A percentile compares a stretch with the other conserved stretches of the same genome.
These are phyloP conservation scores for Electrona antarctica DNA, from an alignment of 2,113 vertebrate species.

Conservation along the genomic window DNA sequence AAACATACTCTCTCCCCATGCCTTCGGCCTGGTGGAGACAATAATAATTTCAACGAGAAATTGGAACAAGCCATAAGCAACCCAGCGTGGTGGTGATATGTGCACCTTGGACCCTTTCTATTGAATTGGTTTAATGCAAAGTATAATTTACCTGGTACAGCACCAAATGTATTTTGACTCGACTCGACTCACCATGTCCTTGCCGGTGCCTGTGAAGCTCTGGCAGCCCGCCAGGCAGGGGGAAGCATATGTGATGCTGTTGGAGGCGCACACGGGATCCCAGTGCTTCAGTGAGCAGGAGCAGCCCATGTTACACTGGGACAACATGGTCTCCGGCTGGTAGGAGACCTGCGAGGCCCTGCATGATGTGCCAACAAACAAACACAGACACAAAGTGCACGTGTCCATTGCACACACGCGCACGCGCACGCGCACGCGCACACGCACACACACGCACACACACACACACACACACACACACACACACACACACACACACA, in stretches of 20 bases:
- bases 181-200: constrained; percentile 72
- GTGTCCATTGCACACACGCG: neutral
- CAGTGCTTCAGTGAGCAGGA: constrained; percentile 86
- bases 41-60: too few species aligned
- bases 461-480: neutral
- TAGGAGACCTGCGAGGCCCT: constrained; percentile 75
- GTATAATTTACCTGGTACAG: too few species aligned
- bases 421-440: neutral
- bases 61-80: too few species aligned
- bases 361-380: neutral
- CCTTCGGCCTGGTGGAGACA: too few species aligned
- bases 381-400: constrained; percentile 4
- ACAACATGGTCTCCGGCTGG: constrained; percentile 77
- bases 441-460: neutral
- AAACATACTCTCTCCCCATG: too few species aligned
- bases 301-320: constrained; percentile 88
- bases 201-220: constrained; percentile 77
- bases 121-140: too few species aligned
- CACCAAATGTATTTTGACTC: neutral
- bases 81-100: too few species aligned
- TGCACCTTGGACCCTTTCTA: too few species aligned
- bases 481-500: neutral
- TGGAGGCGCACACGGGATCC: constrained; percentile 92
- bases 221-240: constrained; percentile 93
- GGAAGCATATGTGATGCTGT: constrained; percentile 89